A percentile compares a stretch with the other conserved stretches of the same genome.
phyloP scores from a whole-genome alignment of 2,888 invertebrate genomes.

The Amaurobius ferox region DNA sequence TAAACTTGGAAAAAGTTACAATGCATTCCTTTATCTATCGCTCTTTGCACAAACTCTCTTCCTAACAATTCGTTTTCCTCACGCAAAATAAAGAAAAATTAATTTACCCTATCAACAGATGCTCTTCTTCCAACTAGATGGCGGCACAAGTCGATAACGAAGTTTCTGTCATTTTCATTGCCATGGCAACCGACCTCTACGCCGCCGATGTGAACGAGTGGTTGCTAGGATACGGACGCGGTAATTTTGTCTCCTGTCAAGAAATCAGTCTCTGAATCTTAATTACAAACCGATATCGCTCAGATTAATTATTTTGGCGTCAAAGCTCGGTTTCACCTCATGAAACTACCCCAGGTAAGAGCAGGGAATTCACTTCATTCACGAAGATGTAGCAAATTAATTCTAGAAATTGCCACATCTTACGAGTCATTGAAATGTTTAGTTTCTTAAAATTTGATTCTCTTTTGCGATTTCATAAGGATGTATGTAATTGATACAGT shows the following conservation, averaged over 20 bases:
- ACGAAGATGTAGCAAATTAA: too few species aligned
- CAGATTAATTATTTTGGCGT: conserved; percentile 9
- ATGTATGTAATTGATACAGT: too few species aligned
- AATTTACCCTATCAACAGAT: not conserved
- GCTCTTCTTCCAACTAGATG: not conserved
- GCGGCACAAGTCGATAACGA: not conserved
- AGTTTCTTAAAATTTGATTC: too few species aligned
- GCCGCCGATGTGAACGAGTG: not conserved
- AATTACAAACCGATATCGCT: conserved; percentile 21
- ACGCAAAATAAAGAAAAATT: too few species aligned
- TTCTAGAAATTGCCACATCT: too few species aligned
- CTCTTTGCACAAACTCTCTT: too few species aligned
- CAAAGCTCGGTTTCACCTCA: not conserved
- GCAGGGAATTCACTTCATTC: not conserved
- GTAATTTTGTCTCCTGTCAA: conserved; percentile 2
- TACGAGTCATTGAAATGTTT: too few species aligned
- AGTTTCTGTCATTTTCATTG: not conserved
- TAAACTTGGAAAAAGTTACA: too few species aligned
- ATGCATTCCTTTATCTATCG: too few species aligned
- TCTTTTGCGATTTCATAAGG: too few species aligned
- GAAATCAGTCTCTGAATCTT: not conserved
- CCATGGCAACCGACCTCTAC: not conserved
- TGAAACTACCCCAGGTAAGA: not conserved
- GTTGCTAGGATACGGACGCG: conserved; percentile 8
- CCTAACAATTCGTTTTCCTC: too few species aligned